Conservation (phyloP, 2,888 invertebrate species). For the Ganaspis brasiliensis region DNA sequence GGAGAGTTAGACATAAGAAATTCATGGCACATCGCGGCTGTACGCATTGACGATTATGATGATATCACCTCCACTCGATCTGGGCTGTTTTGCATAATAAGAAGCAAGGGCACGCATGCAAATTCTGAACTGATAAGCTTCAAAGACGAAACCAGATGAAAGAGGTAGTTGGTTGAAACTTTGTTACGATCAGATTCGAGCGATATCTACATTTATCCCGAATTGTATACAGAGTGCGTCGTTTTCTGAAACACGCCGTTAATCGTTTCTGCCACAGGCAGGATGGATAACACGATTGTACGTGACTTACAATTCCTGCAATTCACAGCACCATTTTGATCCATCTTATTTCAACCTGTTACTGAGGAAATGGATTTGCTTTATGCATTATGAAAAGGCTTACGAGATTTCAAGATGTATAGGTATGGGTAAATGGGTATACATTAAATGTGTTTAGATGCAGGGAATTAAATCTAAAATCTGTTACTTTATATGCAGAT, state of each 20-base stretch:
- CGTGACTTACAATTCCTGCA: constrained; percentile 32
- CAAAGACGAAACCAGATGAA: constrained; percentile 37
- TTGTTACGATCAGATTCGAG: constrained; percentile 35
- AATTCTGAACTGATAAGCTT: constrained; percentile 43
- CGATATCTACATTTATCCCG: constrained; percentile 34
- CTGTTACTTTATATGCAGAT: neutral
- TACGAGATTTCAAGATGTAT: neutral
- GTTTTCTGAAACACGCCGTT: constrained; percentile 34
- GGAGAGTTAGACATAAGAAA: constrained; percentile 64
- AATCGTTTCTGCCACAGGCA: constrained; percentile 40
- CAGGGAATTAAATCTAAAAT: neutral
- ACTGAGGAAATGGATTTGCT: constrained; percentile 23
- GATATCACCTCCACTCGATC: constrained; percentile 70
- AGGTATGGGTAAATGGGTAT: neutral
- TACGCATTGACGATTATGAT: constrained; percentile 70
- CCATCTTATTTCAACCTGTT: constrained; percentile 25
- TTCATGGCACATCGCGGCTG: constrained; percentile 67
- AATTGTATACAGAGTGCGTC: constrained; percentile 18
- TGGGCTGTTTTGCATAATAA: constrained; percentile 74
- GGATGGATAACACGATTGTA: constrained; percentile 37
- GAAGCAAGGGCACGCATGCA: constrained; percentile 62
- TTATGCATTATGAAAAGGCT: constrained; percentile 16
- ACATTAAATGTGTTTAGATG: neutral
- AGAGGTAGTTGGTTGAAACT: constrained; percentile 14
- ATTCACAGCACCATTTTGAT: constrained; percentile 37